Conservation (phyloP, 2,113 vertebrate species). For the Phylloscopus whistleri region DNA sequence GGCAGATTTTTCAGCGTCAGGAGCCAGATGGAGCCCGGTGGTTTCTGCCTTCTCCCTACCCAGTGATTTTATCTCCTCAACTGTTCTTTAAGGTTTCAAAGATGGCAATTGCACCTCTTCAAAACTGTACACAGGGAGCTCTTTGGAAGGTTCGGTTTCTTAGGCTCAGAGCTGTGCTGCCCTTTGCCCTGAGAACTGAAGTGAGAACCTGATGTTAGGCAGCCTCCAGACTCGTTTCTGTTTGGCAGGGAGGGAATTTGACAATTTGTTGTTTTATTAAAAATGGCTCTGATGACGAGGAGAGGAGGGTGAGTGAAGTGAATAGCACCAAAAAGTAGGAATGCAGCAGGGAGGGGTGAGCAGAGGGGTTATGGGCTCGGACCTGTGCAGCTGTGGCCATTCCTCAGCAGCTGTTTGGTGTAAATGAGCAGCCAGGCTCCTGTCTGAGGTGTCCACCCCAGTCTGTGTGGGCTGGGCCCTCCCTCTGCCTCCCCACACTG, state of each 20-base stretch:
- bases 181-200: neutral
- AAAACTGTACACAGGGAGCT: neutral
- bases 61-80: neutral
- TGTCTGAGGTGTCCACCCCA: neutral
- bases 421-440: neutral
- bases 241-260: neutral
- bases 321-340: fast-evolving
- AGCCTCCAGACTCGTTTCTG: neutral
- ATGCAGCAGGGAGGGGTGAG: neutral
- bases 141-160: neutral
- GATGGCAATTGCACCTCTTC: neutral
- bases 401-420: fast-evolving
- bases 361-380: fast-evolving
- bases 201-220: neutral
- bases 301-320: fast-evolving
- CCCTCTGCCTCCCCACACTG: neutral
- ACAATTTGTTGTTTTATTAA: neutral
- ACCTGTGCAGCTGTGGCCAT: neutral
- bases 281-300: neutral
- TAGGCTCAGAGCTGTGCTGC: neutral
- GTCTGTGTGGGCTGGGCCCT: neutral
- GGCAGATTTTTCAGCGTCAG: neutral
- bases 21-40: slow-evolving; percentile 13
- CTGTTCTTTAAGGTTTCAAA: neutral
- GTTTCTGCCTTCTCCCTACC: neutral